Conservation (phyloP, 2,888 invertebrate genomes). For the Brachypterus glaber region DNA sequence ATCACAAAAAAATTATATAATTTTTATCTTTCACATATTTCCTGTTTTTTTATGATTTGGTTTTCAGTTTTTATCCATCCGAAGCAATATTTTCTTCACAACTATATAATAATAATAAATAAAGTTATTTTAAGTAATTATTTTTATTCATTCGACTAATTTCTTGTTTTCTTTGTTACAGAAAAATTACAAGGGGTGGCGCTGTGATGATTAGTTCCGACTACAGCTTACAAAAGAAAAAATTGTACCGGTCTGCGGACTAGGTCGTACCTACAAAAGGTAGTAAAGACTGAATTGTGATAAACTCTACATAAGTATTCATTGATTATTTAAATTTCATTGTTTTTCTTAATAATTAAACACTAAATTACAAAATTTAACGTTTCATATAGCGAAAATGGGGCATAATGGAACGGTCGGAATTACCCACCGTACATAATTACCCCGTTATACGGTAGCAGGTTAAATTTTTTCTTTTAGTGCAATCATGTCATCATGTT, state of each 20-base stretch:
- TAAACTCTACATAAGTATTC: constrained; percentile 3
- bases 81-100: no score
- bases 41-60: no score
- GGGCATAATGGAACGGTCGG: no score
- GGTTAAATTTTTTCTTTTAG: neutral
- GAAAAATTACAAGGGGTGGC: constrained; percentile 75
- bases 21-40: no score
- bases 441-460: no score
- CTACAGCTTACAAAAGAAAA: constrained; percentile 80
- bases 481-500: neutral
- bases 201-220: constrained; percentile 80
- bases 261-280: constrained; percentile 1
- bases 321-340: constrained; percentile 1
- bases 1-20: no score
- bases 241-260: constrained; percentile 61
- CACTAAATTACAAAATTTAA: no score
- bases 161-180: constrained; percentile 39
- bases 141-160: constrained; percentile 8
- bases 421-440: no score
- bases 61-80: no score
- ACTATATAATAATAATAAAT: no score
- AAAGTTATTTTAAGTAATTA: no score
- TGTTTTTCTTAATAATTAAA: constrained; percentile 1
- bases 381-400: no score
- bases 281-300: constrained; percentile 4